Percentiles rank a stretch among this genome's conserved stretches.
phyloP scores from a whole-genome alignment of 2,113 vertebrate species.

The Megaceryle torquata region DNA sequence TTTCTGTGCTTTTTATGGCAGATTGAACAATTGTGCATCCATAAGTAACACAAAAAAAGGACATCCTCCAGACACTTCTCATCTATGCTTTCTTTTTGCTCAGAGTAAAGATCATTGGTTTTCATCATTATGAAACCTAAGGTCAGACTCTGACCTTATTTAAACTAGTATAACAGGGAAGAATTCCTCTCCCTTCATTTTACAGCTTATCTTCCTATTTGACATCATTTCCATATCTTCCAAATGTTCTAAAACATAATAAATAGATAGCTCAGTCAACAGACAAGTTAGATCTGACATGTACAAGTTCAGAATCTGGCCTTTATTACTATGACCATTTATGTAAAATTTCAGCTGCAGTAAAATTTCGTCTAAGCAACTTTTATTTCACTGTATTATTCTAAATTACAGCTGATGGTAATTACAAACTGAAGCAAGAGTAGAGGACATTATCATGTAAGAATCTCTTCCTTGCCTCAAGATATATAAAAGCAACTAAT shows the following conservation, averaged over 20 bases:
- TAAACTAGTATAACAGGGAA: not conserved
- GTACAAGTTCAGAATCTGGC: not conserved
- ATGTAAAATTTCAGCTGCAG: not conserved
- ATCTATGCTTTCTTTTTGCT: not conserved
- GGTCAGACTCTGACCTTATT: not conserved
- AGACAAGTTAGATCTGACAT: not conserved
- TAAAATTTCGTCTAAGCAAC: not conserved
- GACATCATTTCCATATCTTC: not conserved
- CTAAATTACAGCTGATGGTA: not conserved
- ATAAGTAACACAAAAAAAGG: not conserved
- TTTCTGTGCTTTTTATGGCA: not conserved
- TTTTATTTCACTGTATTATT: not conserved
- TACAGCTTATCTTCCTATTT: not conserved
- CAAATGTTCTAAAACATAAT: not conserved
- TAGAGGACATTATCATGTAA: not conserved
- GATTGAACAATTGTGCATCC: not conserved
- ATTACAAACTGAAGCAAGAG: slow-evolving; percentile 28
- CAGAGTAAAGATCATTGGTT: not conserved
- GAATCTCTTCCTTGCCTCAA: slow-evolving; percentile 17
- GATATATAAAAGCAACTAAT: slow-evolving; percentile 33
- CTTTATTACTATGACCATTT: not conserved
- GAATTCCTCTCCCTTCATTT: not conserved
- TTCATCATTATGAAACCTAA: not conserved
- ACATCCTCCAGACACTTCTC: not conserved
- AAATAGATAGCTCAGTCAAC: not conserved